Evolutionary conservation across 2,113 vertebrate genomes (phyloP), one percentile per base, ranked within the genome.

Genomic region (Cavia porcellus): DNA sequence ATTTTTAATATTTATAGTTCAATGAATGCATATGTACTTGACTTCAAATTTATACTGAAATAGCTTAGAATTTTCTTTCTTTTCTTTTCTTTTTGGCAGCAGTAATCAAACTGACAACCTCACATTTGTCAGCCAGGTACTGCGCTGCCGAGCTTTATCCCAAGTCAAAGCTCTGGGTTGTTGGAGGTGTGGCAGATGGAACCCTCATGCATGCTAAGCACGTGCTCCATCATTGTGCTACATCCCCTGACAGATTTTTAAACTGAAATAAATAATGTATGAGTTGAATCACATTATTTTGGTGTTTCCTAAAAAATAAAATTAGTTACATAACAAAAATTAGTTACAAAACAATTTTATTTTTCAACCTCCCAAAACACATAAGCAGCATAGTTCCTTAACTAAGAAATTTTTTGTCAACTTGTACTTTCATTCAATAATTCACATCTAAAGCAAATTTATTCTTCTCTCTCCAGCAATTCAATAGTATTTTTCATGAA

Each of bases 361-460:
- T 17, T 90, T 92, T 89, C 50, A 70, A 28, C 17, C 83, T 62
- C 61, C 82, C 7, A 57, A 81, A 86, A 72, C 38, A 35, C 61
- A 75, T 38, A 30, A 50, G 4, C 24, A 92, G 15, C 64, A 47
- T 74, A 45, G 3, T 84, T 61, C 35, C 35, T 45, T 87, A 94
- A 89, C 42, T 83, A 24, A 80, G 57, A 74, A 87, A 45, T 32
- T n/a, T n/a, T 68, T 88, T 88, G 25, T 74, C 62, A 75, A 30
- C 15, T 25, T 94, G 30, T 88, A 79, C 79, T 80, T 85, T 45
- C 57, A 92, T 82, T 86, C 5, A 59, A 9, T 30, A 81, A 59
- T 88, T 95, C 28, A 90, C 35, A 82, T 82, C 17, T 77, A 94
- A 96, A 45, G 24, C n/a, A 68, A 87, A 92, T 84, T 88, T 77